Conservation (phyloP, 1,140 invertebrate genomes). For the Trichonephila clavipes region DNA sequence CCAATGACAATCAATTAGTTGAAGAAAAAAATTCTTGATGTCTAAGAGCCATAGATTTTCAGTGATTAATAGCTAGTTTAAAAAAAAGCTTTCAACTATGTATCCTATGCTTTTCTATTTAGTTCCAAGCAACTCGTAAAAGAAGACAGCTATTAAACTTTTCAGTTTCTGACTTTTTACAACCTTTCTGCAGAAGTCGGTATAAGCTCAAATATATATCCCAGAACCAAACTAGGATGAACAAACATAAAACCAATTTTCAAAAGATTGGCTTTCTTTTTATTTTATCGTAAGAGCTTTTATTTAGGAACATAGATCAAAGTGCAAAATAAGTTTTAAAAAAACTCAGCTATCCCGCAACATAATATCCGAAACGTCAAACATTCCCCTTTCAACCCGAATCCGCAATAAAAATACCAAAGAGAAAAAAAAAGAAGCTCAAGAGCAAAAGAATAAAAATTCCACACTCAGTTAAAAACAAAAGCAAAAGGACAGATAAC, state of each 20-base stretch:
- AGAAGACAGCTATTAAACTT: background rate
- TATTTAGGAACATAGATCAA: slow-evolving; percentile 49
- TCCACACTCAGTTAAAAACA: slow-evolving; percentile 1
- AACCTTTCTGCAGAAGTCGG: background rate
- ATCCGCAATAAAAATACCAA: background rate
- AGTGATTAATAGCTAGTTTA: too few relatives aligned
- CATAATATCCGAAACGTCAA: slow-evolving; percentile 12
- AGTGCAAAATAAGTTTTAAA: background rate
- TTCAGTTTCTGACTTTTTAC: background rate
- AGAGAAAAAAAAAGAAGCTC: background rate
- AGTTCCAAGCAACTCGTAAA: background rate
- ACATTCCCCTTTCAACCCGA: slow-evolving; percentile 6
- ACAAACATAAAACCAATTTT: slow-evolving; percentile 54
- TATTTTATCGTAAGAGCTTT: background rate
- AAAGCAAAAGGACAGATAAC: slow-evolving; percentile 41
- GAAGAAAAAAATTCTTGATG: too few relatives aligned
- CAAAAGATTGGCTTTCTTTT: slow-evolving; percentile 36
- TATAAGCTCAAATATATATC: background rate
- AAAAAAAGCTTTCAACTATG: too few relatives aligned
- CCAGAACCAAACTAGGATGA: background rate
- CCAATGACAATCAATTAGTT: too few relatives aligned
- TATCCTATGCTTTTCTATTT: too few relatives aligned
- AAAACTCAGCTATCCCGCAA: background rate
- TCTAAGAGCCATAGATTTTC: too few relatives aligned
- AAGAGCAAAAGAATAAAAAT: slow-evolving; percentile 5